Evolutionary conservation across 1,140 invertebrate genomes (phyloP).

Genomic region (Apis florea): DNA sequence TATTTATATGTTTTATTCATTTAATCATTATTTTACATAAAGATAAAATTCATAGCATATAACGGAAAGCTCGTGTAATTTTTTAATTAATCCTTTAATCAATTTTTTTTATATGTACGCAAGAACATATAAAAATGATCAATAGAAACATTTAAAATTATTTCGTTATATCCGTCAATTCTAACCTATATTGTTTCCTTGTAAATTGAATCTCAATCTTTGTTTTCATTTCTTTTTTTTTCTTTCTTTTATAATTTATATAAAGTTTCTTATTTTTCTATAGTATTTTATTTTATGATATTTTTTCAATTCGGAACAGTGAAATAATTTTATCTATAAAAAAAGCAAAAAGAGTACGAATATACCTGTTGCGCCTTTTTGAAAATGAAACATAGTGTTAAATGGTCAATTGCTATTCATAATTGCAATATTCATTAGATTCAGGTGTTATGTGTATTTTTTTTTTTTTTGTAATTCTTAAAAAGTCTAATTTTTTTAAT

Average conservation of each 20-base stretch:
- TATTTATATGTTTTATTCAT: not conserved
- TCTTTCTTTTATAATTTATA: too few species aligned
- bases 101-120: not conserved
- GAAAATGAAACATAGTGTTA: not conserved
- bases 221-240: not conserved
- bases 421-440: not conserved
- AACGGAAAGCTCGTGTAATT: not conserved
- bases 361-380: slow-evolving; percentile 23
- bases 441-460: not conserved
- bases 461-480: not conserved
- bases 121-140: not conserved
- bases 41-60: slow-evolving; percentile 1
- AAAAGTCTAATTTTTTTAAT: not conserved
- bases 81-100: not conserved
- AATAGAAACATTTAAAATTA: not conserved
- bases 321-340: not conserved
- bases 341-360: not conserved
- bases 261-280: not conserved
- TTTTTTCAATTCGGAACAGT: not conserved
- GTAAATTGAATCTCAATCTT: not conserved
- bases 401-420: not conserved
- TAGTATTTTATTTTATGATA: not conserved
- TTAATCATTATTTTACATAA: not conserved
- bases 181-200: not conserved
- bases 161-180: not conserved